Conservation (phyloP, 1,140 invertebrate species). For the Ctenoplectra terminalis region DNA sequence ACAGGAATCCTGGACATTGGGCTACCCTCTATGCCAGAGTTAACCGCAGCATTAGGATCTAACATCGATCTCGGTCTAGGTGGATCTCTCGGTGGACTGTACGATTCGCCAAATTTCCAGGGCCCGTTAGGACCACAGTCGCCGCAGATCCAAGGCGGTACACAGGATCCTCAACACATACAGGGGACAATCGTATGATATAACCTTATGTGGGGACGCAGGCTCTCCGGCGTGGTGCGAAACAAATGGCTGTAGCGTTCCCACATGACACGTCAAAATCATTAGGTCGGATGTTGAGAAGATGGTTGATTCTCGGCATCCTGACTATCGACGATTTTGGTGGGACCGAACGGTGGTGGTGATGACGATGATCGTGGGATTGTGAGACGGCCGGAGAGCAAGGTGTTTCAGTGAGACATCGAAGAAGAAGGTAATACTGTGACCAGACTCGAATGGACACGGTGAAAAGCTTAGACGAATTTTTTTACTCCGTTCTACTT, state of each 20-base stretch:
- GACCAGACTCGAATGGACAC: not conserved
- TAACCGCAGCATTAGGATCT: slow-evolving; percentile 56
- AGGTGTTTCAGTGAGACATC: slow-evolving; percentile 37
- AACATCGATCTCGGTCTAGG: slow-evolving; percentile 77
- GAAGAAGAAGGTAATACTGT: too few relatives aligned
- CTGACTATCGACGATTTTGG: slow-evolving; percentile 21
- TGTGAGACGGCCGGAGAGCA: slow-evolving; percentile 59
- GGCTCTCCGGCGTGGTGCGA: slow-evolving; percentile 86
- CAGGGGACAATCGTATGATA: slow-evolving; percentile 96
- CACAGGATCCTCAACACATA: slow-evolving; percentile 89
- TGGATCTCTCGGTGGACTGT: slow-evolving; percentile 80
- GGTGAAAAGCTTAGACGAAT: not conserved
- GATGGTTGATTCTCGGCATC: not conserved
- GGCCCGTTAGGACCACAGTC: slow-evolving; percentile 67
- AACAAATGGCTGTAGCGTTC: slow-evolving; percentile 87
- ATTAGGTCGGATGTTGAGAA: not conserved
- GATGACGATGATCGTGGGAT: slow-evolving; percentile 18
- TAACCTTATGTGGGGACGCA: slow-evolving; percentile 94
- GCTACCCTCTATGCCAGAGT: slow-evolving; percentile 81
- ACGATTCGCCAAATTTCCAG: slow-evolving; percentile 74
- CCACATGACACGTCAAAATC: slow-evolving; percentile 72
- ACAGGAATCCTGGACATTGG: slow-evolving; percentile 84
- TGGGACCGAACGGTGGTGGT: slow-evolving; percentile 38
- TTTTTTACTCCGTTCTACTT: slow-evolving; percentile 33
- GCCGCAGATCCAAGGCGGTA: slow-evolving; percentile 74